Evolutionary conservation across 2,888 invertebrate species (phyloP).

Genomic region (Spatulosminthurus flaviceps): DNA sequence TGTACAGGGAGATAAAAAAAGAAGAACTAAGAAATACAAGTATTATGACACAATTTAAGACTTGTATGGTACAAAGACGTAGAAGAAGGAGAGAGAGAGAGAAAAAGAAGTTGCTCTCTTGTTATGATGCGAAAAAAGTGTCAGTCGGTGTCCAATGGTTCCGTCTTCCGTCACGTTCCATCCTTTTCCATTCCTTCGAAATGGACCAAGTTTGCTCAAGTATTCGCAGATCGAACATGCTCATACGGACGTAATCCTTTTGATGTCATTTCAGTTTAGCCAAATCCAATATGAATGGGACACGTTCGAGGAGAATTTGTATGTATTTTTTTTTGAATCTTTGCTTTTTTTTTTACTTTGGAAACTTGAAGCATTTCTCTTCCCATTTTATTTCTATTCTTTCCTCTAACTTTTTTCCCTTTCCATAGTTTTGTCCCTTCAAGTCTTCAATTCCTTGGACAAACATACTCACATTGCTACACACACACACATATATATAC

Average conservation of each 20-base stretch:
- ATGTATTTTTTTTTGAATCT: conserved; percentile 32
- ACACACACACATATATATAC: too few relatives aligned
- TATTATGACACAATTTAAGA: conserved; percentile 9
- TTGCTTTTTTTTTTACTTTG: too few relatives aligned
- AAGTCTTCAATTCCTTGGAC: conserved; percentile 18
- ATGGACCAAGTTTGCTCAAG: conserved; percentile 2
- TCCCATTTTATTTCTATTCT: conserved; percentile 21
- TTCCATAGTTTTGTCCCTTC: conserved; percentile 1
- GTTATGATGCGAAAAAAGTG: conserved; percentile 18
- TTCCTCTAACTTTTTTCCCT: neutral
- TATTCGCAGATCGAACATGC: conserved; percentile 1
- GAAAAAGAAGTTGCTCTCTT: neutral
- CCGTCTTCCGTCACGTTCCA: conserved; percentile 9
- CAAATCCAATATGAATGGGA: conserved; percentile 35
- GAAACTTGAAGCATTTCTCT: conserved; percentile 6
- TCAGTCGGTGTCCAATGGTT: conserved; percentile 13
- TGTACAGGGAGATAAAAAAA: neutral
- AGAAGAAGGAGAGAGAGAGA: too few relatives aligned
- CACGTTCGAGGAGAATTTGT: conserved; percentile 33
- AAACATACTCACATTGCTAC: neutral
- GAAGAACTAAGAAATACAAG: conserved; percentile 1
- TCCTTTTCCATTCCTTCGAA: neutral
- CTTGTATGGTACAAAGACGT: neutral
- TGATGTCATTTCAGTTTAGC: conserved; percentile 35
- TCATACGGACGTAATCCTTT: conserved; percentile 26